Conservation (phyloP, 2,113 vertebrate genomes). For the Todiramphus saurophagus region DNA sequence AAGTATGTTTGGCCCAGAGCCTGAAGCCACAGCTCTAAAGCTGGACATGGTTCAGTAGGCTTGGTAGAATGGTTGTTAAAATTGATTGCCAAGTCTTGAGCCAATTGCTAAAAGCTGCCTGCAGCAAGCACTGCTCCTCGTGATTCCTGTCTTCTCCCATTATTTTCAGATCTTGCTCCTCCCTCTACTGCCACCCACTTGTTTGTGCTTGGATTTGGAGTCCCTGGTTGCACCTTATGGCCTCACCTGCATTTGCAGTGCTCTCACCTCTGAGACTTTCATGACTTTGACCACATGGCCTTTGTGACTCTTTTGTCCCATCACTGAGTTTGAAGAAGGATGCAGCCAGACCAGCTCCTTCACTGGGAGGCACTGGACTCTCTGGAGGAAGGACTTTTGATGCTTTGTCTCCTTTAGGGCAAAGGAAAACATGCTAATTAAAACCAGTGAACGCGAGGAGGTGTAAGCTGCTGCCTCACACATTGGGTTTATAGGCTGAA, state of each 20-base stretch:
- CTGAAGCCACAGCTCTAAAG: not conserved
- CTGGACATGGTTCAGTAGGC: conserved; percentile 3
- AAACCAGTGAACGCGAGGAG: not conserved
- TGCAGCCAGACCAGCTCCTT: not conserved
- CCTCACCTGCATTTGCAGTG: not conserved
- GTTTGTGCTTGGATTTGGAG: not conserved
- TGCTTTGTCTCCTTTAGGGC: not conserved
- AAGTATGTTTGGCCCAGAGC: not conserved
- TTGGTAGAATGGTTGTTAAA: conserved; percentile 31
- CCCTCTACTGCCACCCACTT: not conserved
- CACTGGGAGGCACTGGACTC: not conserved
- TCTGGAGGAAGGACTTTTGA: not conserved
- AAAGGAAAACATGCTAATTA: conserved; percentile 10
- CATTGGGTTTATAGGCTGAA: conserved; percentile 39
- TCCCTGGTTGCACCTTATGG: not conserved
- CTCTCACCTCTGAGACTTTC: not conserved
- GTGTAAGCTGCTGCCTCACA: conserved; percentile 44
- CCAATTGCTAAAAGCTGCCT: conserved; percentile 10
- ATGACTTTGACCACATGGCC: not conserved
- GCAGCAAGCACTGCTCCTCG: not conserved
- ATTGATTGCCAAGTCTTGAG: not conserved
- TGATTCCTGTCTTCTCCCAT: not conserved
- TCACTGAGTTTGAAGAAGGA: not conserved
- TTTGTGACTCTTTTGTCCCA: not conserved
- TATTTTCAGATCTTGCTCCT: not conserved